Evolutionary conservation across 2,888 invertebrate species (phyloP), one percentile per base, ranked within the genome.

Genomic region (Altica lythri): DNA sequence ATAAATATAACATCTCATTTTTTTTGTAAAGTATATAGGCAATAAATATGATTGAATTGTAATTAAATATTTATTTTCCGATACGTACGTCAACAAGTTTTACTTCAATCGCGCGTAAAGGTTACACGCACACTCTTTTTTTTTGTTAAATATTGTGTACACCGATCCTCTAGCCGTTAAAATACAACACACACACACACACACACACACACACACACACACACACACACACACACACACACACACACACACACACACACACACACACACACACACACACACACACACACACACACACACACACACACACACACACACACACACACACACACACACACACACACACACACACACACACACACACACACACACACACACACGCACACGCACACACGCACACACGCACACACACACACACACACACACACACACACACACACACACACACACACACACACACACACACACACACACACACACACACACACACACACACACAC

Each of bases 131-230:
- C n/a, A n/a, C n/a, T n/a, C n/a, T n/a, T n/a, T n/a, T n/a, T n/a
- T n/a, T n/a, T n/a, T n/a, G n/a, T n/a, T n/a, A n/a, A n/a, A n/a
- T n/a, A n/a, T n/a, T n/a, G n/a, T n/a, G n/a, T n/a, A n/a, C n/a
- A n/a, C n/a, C n/a, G n/a, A n/a, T n/a, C n/a, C n/a, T n/a, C n/a
- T n/a, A n/a, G n/a, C n/a, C n/a, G n/a, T n/a, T n/a, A n/a, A n/a
- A n/a, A n/a, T n/a, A n/a, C 27, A 27, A 27, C 27, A 27, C 27
- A 27, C 27, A 27, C 27, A 27, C 27, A 27, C 27, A 27, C 27
- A 27, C 27, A 27, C 27, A 27, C 27, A 27, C 27, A 27, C 27
- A 27, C 27, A 27, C 27, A 27, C 27, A 27, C 27, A 27, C 27
- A 27, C 27, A 27, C 27, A 27, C 27, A 27, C 27, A 27, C 27